Evolutionary conservation across 2,113 vertebrate genomes (phyloP), one percentile per base, ranked within the genome.

Genomic region (Carlito syrichta): DNA sequence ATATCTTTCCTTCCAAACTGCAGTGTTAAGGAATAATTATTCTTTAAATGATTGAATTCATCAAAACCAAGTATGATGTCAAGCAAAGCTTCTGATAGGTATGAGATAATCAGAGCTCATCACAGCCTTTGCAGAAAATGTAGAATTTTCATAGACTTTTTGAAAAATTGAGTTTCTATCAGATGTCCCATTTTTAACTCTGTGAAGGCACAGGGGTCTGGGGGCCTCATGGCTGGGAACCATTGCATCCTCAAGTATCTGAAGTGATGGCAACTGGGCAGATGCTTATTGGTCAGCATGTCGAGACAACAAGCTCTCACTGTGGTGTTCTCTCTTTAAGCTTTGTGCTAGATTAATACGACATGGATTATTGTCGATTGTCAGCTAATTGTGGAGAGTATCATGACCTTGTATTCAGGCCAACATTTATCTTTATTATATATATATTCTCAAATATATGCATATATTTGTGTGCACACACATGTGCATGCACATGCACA

Each of bases 341-440:
- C 92, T 95, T 78, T 79, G 79, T 85, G 16, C 17, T 69, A 68
- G 43, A 95, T 89, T 83, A 95, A 91, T 73, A 94, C 79, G 95
- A 86, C 23, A 62, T 52, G 87, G 84, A 95, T 77, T 93, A 78
- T 76, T 96, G 69, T 22, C 89, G 93, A 95, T 98, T 91, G 82
- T 79, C 85, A 84, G 54, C 85, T 89, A 78, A 96, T 97, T 97
- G n/a, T 87, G 92, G 82, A 91, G 97, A 95, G 95, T 89, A 98
- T 91, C 78, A 68, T 94, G 81, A 95, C 96, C 97, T 98, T 95
- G 94, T 96, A 50, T 98, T 98, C 91, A 97, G 94, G 97, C 98
- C 95, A 98, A 91, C 92, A 25, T 97, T 97, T 97, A 96, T 88
- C 96, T 98, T 96, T 97, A 81, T n/a, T n/a, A n/a, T 94, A 66